Conservation (phyloP, 2,797 vertebrate species). For the Esox lucius region DNA sequence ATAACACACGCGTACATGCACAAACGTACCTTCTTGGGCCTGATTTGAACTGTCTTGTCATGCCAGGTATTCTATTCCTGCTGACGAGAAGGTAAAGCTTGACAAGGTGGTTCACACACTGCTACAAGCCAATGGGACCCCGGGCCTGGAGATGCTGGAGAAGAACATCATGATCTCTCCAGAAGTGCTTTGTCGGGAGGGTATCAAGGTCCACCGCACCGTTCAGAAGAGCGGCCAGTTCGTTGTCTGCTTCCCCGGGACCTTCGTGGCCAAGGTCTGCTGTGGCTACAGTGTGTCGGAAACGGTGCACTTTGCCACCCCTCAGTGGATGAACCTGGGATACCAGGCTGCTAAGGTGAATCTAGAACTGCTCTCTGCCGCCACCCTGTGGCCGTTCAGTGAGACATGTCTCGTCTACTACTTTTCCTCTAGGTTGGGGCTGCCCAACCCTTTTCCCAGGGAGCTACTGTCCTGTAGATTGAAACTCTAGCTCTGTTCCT, state of each 20-base stretch:
- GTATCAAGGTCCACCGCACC: constrained; percentile 94
- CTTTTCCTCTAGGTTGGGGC: background rate
- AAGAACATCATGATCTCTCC: constrained; percentile 99
- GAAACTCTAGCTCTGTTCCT: too few relatives aligned
- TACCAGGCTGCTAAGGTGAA: constrained; percentile 97
- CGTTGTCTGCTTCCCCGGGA: constrained; percentile 95
- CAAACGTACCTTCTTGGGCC: background rate
- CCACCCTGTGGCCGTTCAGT: constrained; percentile 47
- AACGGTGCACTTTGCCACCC: constrained; percentile 98
- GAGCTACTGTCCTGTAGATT: too few relatives aligned
- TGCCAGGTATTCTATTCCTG: constrained; percentile 98
- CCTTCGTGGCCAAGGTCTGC: constrained; percentile 97
- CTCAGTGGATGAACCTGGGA: constrained; percentile 97
- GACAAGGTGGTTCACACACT: constrained; percentile 98
- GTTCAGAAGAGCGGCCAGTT: constrained; percentile 98
- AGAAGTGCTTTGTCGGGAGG: constrained; percentile 94
- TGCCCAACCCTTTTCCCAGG: background rate
- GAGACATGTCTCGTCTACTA: background rate
- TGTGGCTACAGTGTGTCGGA: constrained; percentile 99
- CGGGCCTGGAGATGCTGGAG: constrained; percentile 98
- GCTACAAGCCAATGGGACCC: constrained; percentile 98
- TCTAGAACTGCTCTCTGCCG: constrained; percentile 25
- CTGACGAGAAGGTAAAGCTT: constrained; percentile 97
- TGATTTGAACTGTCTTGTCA: constrained; percentile 15
- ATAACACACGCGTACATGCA: background rate